phyloP scores from a whole-genome alignment of 2,888 invertebrate genomes.

The Acleris cristana region DNA sequence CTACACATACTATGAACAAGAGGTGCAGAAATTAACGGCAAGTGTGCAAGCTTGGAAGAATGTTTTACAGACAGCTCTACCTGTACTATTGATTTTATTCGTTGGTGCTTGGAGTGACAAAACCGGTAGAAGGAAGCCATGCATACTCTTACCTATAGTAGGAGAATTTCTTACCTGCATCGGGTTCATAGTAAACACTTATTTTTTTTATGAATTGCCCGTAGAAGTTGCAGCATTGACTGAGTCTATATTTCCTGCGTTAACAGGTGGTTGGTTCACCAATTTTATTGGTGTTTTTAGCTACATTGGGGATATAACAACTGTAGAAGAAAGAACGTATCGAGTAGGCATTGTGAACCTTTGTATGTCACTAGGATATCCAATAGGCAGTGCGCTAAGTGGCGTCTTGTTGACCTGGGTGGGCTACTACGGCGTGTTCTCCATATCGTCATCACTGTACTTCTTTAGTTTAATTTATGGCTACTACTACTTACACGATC shows the following conservation, averaged over 20 bases:
- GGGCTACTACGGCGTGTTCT: conserved; percentile 92
- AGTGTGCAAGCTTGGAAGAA: conserved; percentile 93
- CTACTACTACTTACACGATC: conserved; percentile 87
- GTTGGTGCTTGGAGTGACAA: conserved; percentile 92
- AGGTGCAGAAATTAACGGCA: conserved; percentile 89
- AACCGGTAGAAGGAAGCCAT: conserved; percentile 88
- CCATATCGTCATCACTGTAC: conserved; percentile 88
- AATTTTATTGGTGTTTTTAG: conserved; percentile 94
- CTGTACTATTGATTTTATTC: conserved; percentile 91
- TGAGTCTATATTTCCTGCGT: conserved; percentile 91
- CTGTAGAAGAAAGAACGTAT: conserved; percentile 90
- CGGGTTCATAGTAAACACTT: conserved; percentile 90
- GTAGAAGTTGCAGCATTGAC: conserved; percentile 91
- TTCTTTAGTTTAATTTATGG: conserved; percentile 89
- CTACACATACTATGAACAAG: conserved; percentile 80
- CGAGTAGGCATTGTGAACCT: conserved; percentile 94
- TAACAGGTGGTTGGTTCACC: conserved; percentile 94
- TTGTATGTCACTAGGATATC: conserved; percentile 93
- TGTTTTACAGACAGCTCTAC: conserved; percentile 90
- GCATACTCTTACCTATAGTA: conserved; percentile 91
- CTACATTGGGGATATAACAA: conserved; percentile 94
- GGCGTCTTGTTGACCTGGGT: conserved; percentile 88
- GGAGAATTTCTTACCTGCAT: conserved; percentile 91
- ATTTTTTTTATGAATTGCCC: conserved; percentile 89
- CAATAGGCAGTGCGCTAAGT: conserved; percentile 93